phyloP scores from a whole-genome alignment of 2,888 invertebrate genomes.

The Rhingia campestris region DNA sequence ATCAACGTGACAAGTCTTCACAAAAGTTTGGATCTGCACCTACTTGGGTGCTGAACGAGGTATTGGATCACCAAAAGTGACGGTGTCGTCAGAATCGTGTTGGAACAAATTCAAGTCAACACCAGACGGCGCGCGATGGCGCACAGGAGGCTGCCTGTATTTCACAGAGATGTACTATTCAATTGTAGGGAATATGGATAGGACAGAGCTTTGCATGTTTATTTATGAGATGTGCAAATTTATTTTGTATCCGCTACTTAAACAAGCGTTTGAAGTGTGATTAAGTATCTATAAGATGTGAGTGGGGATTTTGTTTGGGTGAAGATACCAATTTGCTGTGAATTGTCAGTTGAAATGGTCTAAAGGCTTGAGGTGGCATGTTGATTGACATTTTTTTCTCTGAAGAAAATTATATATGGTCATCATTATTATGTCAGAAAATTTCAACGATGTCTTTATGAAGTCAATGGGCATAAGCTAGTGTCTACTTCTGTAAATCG shows the following conservation, averaged over 20 bases:
- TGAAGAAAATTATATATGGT: neutral
- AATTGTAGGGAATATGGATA: slow-evolving; percentile 15
- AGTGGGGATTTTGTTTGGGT: neutral
- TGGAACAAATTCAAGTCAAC: slow-evolving; percentile 66
- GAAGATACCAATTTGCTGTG: slow-evolving; percentile 10
- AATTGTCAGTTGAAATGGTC: neutral
- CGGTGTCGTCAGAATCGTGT: slow-evolving; percentile 66
- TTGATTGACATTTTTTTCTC: neutral
- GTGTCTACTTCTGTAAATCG: neutral
- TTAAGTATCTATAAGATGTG: slow-evolving; percentile 8
- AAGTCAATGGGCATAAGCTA: too few relatives aligned
- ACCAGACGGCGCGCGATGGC: neutral
- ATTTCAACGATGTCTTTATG: too few relatives aligned
- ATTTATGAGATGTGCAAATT: slow-evolving; percentile 55
- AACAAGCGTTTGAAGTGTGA: slow-evolving; percentile 40
- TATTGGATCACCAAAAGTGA: slow-evolving; percentile 42
- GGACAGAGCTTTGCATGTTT: slow-evolving; percentile 17
- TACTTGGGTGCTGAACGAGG: neutral
- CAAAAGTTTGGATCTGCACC: neutral
- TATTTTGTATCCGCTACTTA: slow-evolving; percentile 47
- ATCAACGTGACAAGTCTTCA: slow-evolving; percentile 8
- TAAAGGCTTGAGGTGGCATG: slow-evolving; percentile 8
- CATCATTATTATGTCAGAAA: too few relatives aligned
- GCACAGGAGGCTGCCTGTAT: neutral
- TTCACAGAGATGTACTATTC: slow-evolving; percentile 34